phyloP scores from a whole-genome alignment of 2,888 invertebrate species.

The Spisula solida region DNA sequence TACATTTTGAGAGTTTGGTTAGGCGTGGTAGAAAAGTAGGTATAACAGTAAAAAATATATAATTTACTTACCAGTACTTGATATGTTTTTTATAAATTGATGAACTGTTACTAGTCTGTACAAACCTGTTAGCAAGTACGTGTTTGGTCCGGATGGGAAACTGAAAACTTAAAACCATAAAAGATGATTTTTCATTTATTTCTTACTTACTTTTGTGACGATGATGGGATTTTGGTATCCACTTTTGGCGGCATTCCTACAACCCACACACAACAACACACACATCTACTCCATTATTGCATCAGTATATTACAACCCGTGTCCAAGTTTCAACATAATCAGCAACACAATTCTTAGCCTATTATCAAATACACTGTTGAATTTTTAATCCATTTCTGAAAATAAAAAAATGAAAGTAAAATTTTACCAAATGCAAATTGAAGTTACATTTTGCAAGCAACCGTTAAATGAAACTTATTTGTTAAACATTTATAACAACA shows the following conservation, averaged over 20 bases:
- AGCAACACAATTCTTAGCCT: background rate
- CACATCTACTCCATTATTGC: background rate
- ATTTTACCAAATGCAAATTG: too few species aligned
- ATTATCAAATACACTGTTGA: background rate
- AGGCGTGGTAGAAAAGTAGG: background rate
- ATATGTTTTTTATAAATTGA: background rate
- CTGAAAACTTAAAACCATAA: too few species aligned
- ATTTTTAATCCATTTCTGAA: background rate
- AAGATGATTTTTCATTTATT: background rate
- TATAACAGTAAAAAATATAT: background rate
- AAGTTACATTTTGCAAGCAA: too few species aligned
- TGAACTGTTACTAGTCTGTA: too few species aligned
- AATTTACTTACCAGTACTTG: background rate
- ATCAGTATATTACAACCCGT: background rate
- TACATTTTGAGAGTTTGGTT: too few species aligned
- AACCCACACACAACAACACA: background rate
- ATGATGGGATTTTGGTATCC: background rate
- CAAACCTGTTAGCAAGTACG: background rate
- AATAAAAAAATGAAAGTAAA: too few species aligned
- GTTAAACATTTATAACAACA: too few species aligned
- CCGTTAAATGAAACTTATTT: too few species aligned
- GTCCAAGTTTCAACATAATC: background rate
- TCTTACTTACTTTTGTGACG: background rate
- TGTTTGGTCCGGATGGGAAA: background rate
- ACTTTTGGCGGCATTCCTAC: constrained; percentile 16